phyloP scores from a whole-genome alignment of 2,797 vertebrate species.

The Brotula barbata region DNA sequence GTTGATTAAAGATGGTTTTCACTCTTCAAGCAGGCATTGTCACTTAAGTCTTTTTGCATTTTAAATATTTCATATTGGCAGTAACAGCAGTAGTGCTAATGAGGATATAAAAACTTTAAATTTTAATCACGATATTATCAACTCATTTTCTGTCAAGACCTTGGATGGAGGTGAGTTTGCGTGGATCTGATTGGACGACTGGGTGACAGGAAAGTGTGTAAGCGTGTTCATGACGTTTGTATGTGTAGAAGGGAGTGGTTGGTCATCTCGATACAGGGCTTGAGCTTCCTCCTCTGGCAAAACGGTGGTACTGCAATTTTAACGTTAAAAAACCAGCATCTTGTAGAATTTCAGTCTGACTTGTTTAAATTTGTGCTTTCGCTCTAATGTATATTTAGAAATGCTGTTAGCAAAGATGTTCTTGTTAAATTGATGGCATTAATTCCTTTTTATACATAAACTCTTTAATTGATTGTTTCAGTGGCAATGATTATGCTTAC shows the following conservation, averaged over 20 bases:
- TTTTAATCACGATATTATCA: conserved; percentile 22
- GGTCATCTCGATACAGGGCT: conserved; percentile 1
- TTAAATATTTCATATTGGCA: conserved; percentile 1
- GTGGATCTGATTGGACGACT: conserved; percentile 54
- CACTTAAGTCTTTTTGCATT: neutral
- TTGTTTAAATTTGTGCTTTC: neutral
- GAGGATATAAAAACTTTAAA: conserved; percentile 12
- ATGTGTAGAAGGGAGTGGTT: neutral
- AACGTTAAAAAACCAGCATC: neutral
- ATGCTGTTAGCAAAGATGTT: no score
- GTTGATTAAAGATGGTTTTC: conserved; percentile 2
- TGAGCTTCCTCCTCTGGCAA: conserved; percentile 46
- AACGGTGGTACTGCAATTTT: conserved; percentile 29
- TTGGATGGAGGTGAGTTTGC: conserved; percentile 54
- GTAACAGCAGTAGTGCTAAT: neutral
- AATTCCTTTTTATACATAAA: no score
- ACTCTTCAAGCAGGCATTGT: neutral
- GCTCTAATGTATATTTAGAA: no score
- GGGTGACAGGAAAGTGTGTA: conserved; percentile 26
- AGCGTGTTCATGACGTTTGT: conserved; percentile 3
- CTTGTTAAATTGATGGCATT: no score
- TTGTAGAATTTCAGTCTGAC: neutral
- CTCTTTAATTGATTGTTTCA: neutral
- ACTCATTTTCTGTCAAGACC: conserved; percentile 30
- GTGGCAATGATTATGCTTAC: neutral